Conservation (phyloP, 2,113 vertebrate genomes). For the Neopipo cinnamomea region DNA sequence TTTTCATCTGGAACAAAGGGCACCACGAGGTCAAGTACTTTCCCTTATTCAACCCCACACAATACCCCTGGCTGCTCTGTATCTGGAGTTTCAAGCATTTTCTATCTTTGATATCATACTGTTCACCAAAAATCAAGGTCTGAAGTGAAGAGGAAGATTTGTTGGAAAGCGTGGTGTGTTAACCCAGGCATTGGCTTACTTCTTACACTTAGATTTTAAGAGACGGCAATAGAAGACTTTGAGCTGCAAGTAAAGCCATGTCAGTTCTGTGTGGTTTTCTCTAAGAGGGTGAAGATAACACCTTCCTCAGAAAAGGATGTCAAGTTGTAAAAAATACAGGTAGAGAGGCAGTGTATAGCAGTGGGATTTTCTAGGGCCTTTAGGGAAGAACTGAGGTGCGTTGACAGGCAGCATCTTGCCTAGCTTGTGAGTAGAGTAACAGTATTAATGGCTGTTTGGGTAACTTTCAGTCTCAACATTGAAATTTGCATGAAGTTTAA, state of each 20-base stretch:
- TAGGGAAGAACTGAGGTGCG: not conserved
- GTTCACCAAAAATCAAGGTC: not conserved
- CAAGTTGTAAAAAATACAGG: not conserved
- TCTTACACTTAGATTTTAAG: not conserved
- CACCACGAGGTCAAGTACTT: constrained; percentile 25
- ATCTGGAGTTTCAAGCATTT: not conserved
- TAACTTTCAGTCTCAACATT: not conserved
- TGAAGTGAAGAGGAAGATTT: not conserved
- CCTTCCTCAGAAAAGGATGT: not conserved
- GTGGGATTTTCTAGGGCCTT: not conserved
- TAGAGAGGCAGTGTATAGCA: not conserved
- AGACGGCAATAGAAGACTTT: not conserved
- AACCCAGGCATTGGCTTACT: fast-evolving
- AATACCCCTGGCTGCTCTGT: not conserved
- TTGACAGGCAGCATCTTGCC: not conserved
- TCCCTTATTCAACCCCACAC: constrained; percentile 34
- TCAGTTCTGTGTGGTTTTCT: not conserved
- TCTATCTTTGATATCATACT: not conserved
- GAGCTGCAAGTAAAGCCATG: not conserved
- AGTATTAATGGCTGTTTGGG: not conserved
- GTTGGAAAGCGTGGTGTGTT: not conserved
- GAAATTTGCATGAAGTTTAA: not conserved
- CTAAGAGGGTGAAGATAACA: not conserved
- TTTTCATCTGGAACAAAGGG: constrained; percentile 43
- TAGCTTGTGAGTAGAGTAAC: not conserved